Evolutionary conservation across 2,888 invertebrate species (phyloP).

Genomic region (Apotomis capreana): DNA sequence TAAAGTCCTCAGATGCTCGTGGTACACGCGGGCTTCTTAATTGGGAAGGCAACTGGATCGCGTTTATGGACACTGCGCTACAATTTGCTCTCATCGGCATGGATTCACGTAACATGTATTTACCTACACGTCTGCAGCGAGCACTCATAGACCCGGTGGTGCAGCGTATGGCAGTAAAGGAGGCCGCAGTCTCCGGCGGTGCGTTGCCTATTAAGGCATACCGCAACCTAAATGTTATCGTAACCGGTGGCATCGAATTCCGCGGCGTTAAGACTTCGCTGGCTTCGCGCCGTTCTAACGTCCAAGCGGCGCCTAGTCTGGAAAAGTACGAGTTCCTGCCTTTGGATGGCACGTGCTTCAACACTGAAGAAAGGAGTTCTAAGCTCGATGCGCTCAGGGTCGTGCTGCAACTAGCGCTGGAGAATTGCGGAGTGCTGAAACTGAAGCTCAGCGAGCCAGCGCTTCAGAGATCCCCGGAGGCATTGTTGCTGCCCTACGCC

Average conservation of each 20-base stretch:
- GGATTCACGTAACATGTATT: conserved; percentile 89
- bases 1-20: conserved; percentile 87
- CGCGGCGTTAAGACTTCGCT: conserved; percentile 95
- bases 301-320: conserved; percentile 90
- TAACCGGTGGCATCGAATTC: conserved; percentile 93
- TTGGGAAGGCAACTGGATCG: conserved; percentile 97
- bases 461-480: conserved; percentile 85
- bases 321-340: conserved; percentile 94
- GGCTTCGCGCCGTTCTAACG: conserved; percentile 91
- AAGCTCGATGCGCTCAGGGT: conserved; percentile 86
- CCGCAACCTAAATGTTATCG: conserved; percentile 87
- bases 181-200: conserved; percentile 49
- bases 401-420: conserved; percentile 88
- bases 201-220: conserved; percentile 86
- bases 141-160: conserved; percentile 90
- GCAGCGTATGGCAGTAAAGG: conserved; percentile 78
- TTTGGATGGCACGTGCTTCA: conserved; percentile 80
- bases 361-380: conserved; percentile 85
- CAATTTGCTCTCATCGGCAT: conserved; percentile 94
- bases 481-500: conserved; percentile 84
- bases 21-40: conserved; percentile 88
- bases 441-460: conserved; percentile 89
- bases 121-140: conserved; percentile 94
- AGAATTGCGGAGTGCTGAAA: conserved; percentile 89
- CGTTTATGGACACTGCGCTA: conserved; percentile 97